Evolutionary conservation across 2,113 vertebrate species (phyloP).

Genomic region (Trachemys scripta): DNA sequence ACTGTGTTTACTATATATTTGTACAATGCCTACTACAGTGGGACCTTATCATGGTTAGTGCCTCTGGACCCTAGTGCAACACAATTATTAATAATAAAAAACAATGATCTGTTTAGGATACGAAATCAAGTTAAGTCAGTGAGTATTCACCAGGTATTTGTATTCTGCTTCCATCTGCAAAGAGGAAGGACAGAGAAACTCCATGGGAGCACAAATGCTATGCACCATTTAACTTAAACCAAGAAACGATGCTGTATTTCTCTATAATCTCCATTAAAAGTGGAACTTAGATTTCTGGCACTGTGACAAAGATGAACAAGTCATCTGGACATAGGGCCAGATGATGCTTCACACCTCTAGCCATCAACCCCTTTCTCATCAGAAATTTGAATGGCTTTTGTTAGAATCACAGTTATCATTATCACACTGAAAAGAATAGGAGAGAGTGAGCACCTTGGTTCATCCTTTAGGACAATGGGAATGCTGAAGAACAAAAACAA

Average conservation of each 20-base stretch:
- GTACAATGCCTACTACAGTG: neutral
- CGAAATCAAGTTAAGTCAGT: neutral
- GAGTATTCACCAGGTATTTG: neutral
- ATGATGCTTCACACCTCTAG: neutral
- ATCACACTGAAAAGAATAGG: neutral
- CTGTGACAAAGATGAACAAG: neutral
- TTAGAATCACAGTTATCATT: neutral
- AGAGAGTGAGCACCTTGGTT: neutral
- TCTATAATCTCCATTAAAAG: neutral
- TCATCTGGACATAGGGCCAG: accelerated
- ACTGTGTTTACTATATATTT: neutral
- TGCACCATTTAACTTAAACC: neutral
- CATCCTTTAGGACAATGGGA: neutral
- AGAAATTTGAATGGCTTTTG: neutral
- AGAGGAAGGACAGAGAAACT: neutral
- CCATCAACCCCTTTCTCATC: neutral
- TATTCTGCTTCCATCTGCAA: neutral
- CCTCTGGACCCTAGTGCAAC: neutral
- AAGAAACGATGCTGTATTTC: neutral
- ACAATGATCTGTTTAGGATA: neutral
- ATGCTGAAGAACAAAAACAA: neutral
- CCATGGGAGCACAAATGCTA: neutral
- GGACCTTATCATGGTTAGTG: neutral
- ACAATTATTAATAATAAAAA: neutral
- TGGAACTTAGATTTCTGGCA: neutral